A percentile compares a stretch with the other conserved stretches of the same genome.
Conservation (phyloP, 2,888 invertebrate species). For the Papilio protenor region DNA sequence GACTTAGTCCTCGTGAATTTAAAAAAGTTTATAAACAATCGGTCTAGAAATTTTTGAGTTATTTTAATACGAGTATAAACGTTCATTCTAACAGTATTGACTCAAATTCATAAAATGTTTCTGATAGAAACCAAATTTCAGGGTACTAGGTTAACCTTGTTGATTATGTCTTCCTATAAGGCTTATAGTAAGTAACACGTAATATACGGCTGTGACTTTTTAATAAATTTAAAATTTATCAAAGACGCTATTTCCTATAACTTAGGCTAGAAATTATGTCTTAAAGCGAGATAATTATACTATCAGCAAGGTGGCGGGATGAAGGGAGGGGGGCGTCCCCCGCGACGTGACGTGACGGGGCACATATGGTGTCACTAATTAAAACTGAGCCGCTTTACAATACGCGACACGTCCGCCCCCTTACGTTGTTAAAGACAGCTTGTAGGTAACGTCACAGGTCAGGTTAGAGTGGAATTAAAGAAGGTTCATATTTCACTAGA, state of each 20-base stretch:
- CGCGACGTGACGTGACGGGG: conserved; percentile 66
- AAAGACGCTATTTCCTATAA: conserved; percentile 36
- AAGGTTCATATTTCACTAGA: not conserved
- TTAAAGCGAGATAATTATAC: conserved; percentile 75
- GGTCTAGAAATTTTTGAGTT: too few species aligned
- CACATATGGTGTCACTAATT: conserved; percentile 81
- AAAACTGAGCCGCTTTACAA: conserved; percentile 58
- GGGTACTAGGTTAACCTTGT: too few species aligned
- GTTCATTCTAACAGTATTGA: too few species aligned
- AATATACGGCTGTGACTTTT: not conserved
- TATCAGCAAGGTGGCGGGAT: conserved; percentile 70
- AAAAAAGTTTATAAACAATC: too few species aligned
- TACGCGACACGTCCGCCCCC: conserved; percentile 44
- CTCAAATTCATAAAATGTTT: too few species aligned
- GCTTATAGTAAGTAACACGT: too few species aligned
- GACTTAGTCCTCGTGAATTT: too few species aligned
- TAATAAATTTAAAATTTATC: not conserved
- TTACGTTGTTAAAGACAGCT: conserved; percentile 13
- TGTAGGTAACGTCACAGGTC: not conserved
- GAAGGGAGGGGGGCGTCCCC: conserved; percentile 57
- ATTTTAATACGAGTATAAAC: too few species aligned
- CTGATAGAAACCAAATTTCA: too few species aligned
- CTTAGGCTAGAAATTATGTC: conserved; percentile 55
- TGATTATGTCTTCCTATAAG: too few species aligned
- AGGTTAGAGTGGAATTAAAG: not conserved